Percentiles rank a stretch among this genome's conserved stretches.
phyloP scores from a whole-genome alignment of 2,888 invertebrate genomes.

The Gastrophysa polygoni region DNA sequence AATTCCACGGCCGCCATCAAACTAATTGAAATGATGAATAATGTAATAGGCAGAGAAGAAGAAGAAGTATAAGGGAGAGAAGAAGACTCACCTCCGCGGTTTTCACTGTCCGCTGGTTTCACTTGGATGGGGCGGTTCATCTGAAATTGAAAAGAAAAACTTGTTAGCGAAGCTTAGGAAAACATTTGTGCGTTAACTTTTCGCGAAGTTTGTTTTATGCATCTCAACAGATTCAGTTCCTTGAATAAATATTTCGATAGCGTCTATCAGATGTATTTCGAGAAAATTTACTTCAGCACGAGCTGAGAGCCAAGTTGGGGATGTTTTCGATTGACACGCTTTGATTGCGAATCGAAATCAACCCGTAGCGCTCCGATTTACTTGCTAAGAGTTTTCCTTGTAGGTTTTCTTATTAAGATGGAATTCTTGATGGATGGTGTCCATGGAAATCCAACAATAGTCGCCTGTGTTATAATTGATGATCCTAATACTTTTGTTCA shows the following conservation, averaged over 20 bases:
- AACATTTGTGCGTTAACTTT: slow-evolving; percentile 27
- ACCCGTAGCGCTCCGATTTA: no score
- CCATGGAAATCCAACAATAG: no score
- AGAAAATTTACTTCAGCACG: neutral
- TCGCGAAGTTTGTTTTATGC: slow-evolving; percentile 21
- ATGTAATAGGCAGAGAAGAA: slow-evolving; percentile 28
- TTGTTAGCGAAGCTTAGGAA: slow-evolving; percentile 18
- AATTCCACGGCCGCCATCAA: slow-evolving; percentile 8
- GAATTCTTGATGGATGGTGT: no score
- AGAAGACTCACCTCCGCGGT: slow-evolving; percentile 87
- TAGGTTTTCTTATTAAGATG: no score
- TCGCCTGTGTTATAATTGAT: no score
- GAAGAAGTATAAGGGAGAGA: slow-evolving; percentile 13
- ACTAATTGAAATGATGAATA: slow-evolving; percentile 45
- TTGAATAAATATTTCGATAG: slow-evolving; percentile 27
- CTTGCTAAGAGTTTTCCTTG: no score
- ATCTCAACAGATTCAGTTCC: slow-evolving; percentile 21
- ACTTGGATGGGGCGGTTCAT: slow-evolving; percentile 99
- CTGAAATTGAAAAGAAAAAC: slow-evolving; percentile 65
- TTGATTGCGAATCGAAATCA: no score
- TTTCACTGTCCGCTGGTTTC: slow-evolving; percentile 99
- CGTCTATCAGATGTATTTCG: neutral
- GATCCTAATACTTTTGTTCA: no score
- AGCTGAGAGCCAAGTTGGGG: neutral
- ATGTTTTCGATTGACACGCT: no score